phyloP scores from a whole-genome alignment of 2,888 invertebrate species.

The Plebejus anna region DNA sequence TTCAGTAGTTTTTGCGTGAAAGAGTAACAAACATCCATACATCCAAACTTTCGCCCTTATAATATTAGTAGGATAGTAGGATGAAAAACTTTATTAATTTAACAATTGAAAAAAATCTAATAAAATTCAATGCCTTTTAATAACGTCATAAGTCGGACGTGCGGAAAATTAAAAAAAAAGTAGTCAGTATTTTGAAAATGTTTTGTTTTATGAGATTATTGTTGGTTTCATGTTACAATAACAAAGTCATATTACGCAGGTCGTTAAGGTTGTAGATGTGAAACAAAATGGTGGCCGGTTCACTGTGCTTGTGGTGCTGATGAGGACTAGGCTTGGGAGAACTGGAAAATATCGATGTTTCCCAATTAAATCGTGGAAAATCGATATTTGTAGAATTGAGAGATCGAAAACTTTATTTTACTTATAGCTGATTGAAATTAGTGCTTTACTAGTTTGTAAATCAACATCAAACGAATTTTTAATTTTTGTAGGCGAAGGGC shows the following conservation, averaged over 20 bases:
- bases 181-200: not conserved
- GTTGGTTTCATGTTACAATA: not conserved
- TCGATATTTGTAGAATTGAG: not conserved
- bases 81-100: not conserved
- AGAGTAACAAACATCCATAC: no score
- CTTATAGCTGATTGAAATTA: no score
- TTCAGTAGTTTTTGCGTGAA: no score
- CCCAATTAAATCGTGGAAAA: not conserved
- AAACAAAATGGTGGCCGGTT: not conserved
- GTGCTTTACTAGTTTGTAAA: no score
- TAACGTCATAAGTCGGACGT: not conserved
- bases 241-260: constrained; percentile 6
- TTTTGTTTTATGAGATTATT: not conserved
- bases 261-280: not conserved
- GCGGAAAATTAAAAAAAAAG: not conserved
- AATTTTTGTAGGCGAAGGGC: no score
- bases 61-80: no score
- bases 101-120: not conserved
- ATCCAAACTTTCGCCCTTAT: no score
- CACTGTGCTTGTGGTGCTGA: not conserved
- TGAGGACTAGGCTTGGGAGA: no score
- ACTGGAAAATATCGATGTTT: not conserved
- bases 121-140: not conserved
- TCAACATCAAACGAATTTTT: no score
- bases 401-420: not conserved